Evolutionary conservation across 2,797 vertebrate genomes (phyloP).

Genomic region (Chloroceryle amazona): DNA sequence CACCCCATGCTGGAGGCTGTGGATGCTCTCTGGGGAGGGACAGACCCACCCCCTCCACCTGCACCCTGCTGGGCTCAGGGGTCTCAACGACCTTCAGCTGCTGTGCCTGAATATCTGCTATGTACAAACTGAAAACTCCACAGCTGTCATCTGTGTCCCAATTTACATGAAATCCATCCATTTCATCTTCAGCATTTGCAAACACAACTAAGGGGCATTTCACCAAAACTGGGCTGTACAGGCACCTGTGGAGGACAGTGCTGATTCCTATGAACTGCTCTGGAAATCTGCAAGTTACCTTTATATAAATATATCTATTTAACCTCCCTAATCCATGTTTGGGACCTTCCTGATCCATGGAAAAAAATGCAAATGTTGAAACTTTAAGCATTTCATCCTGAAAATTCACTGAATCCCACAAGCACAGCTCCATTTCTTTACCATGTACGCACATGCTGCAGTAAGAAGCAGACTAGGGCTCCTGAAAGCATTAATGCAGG

Average conservation of each 20-base stretch:
- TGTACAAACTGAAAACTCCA: not conserved
- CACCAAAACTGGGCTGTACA: not conserved
- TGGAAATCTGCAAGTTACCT: not conserved
- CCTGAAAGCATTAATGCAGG: constrained; percentile 14
- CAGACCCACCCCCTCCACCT: not conserved
- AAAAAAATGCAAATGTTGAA: not conserved
- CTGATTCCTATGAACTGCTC: not conserved
- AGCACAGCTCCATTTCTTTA: not conserved
- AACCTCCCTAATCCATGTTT: not conserved
- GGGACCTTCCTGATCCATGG: not conserved
- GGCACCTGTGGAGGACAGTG: not conserved
- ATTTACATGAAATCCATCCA: not conserved
- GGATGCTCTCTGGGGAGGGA: not conserved
- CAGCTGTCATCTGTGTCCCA: not conserved
- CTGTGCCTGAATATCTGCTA: not conserved
- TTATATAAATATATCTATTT: too few species aligned
- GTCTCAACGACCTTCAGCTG: not conserved
- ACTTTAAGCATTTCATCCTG: not conserved
- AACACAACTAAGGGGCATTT: not conserved
- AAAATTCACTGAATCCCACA: not conserved
- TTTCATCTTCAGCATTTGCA: not conserved
- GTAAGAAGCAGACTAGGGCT: not conserved
- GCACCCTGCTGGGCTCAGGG: not conserved
- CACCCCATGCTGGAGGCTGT: not conserved
- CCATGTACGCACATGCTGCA: not conserved